Evolutionary conservation across 2,113 vertebrate species (phyloP), one percentile per base, ranked within the genome.

Genomic region (Mirza zaza): DNA sequence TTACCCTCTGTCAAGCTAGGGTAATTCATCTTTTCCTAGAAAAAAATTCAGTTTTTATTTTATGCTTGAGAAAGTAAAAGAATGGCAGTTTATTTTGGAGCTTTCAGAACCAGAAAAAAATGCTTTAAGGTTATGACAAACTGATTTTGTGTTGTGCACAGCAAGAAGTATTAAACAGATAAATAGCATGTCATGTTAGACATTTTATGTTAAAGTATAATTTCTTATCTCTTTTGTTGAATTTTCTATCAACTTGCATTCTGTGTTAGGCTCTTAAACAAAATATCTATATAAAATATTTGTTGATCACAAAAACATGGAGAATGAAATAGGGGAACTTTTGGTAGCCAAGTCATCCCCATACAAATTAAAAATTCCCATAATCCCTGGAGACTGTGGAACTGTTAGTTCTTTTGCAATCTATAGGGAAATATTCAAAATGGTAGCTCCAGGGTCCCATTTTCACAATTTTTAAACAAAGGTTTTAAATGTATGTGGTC

Each of bases 21-120:
- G 84, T 96, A 97, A 59, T 96, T 96, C 95, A 97, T 97, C 82
- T 94, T 34, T 96, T 90, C 71, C n/a, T 82, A 94, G 95, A 71
- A 94, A 95, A 93, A 96, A 91, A 93, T 89, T 76, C 61, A 27
- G 65, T 97, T 98, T 97, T 97, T 61, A 88, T 95, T 96, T 96
- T 82, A 97, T 98, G 48, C 15, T 93, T 93, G 57, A 21, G 94
- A 95, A 98, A 97, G 73, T 83, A n/a, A 97, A 97, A 98, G 59
- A 87, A 90, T 42, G 94, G 45, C 95, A 97, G 79, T 92, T 88
- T 93, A 94, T 76, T 75, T 77, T 80, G 63, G 84, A 96, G 79
- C 21, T 94, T 96, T 97, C 90, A 91, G 82, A 90, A 87, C 48
- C 84, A 91, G 85, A 29, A 95, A 96, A 87, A 57, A 98, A 93